Evolutionary conservation across 2,113 vertebrate genomes (phyloP).

Genomic region (Leptobrachium ailaonicum): DNA sequence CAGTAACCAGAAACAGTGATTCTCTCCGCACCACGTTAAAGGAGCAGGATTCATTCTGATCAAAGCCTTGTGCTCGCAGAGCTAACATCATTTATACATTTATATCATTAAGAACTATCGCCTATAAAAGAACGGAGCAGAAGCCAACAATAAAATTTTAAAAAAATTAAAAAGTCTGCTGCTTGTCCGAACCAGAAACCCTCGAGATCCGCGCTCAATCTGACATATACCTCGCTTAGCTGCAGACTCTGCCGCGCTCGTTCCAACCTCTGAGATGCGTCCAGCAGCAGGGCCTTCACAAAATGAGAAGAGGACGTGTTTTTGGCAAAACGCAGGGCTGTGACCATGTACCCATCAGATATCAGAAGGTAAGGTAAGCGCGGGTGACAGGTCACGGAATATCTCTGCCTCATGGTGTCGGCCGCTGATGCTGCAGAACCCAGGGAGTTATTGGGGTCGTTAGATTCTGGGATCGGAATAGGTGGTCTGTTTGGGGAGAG

Average conservation of each 20-base stretch:
- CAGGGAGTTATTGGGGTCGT: constrained; percentile 67
- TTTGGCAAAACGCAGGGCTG: constrained; percentile 73
- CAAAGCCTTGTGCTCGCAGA: too few relatives aligned
- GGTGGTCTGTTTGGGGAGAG: constrained; percentile 69
- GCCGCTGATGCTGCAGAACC: constrained; percentile 80
- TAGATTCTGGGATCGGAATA: constrained; percentile 52
- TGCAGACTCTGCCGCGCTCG: constrained; percentile 59
- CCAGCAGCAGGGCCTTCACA: constrained; percentile 74
- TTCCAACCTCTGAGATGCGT: constrained; percentile 77
- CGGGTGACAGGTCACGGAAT: constrained; percentile 86
- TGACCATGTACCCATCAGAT: constrained; percentile 93
- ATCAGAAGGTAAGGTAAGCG: constrained; percentile 81
- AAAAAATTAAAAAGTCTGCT: not conserved
- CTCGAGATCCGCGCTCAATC: too few relatives aligned
- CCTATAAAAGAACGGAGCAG: too few relatives aligned
- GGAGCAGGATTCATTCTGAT: too few relatives aligned
- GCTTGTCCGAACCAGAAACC: too few relatives aligned
- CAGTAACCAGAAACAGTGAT: too few relatives aligned
- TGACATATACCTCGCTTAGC: constrained; percentile 58
- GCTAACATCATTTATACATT: too few relatives aligned
- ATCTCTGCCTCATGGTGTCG: constrained; percentile 84
- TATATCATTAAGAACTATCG: too few relatives aligned
- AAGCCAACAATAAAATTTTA: not conserved
- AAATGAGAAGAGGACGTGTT: constrained; percentile 71
- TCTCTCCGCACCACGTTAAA: too few relatives aligned